Percentiles rank a stretch among this genome's conserved stretches.
These are phyloP conservation scores for Amblyraja radiata DNA, from an alignment of 2,797 vertebrate species.

Conservation along the genomic window DNA sequence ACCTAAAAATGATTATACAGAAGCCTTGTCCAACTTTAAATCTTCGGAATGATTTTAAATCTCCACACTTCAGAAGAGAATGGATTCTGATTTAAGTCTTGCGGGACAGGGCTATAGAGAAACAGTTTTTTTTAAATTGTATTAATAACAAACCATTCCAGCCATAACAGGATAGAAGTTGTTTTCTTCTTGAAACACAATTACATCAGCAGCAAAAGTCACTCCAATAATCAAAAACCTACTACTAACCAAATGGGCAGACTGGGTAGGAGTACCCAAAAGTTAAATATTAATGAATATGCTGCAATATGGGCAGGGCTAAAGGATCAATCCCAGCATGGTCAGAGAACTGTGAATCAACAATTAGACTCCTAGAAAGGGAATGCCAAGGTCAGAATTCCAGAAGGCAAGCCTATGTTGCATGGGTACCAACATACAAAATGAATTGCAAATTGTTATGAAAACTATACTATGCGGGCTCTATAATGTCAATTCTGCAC, in stretches of 20 bases:
- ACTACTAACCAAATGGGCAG: neutral
- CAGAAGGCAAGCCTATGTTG: neutral
- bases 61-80: neutral
- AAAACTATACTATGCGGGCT: no score
- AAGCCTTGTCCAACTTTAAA: neutral
- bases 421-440: neutral
- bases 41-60: neutral
- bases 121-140: neutral
- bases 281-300: slow-evolving; percentile 1
- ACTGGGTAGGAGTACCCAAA: neutral
- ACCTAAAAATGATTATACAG: neutral
- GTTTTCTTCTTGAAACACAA: neutral
- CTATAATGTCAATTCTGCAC: neutral
- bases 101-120: neutral
- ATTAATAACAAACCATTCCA: neutral
- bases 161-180: no score
- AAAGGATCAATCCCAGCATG: neutral
- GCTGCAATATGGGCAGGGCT: neutral
- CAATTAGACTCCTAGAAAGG: neutral
- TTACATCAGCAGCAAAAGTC: neutral
- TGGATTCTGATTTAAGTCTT: neutral
- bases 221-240: neutral
- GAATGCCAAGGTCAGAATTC: neutral
- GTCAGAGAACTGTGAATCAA: neutral
- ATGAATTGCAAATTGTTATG: neutral